phyloP scores from a whole-genome alignment of 2,113 vertebrate species.

The Zosterops pallidus region DNA sequence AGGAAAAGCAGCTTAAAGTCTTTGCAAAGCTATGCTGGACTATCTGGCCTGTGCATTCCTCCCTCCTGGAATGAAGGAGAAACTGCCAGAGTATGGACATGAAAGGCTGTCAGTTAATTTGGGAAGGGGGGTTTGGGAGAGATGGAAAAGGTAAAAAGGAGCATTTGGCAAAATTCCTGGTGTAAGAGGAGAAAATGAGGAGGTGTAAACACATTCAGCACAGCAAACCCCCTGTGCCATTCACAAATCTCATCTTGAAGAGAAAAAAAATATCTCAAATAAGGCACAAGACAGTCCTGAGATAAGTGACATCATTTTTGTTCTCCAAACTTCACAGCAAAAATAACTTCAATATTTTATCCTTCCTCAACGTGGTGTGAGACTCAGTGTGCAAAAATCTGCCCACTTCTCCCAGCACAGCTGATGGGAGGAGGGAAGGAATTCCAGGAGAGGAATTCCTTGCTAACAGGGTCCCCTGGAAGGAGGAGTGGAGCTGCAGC shows the following conservation, averaged over 20 bases:
- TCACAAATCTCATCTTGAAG: not conserved
- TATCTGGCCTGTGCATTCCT: conserved; percentile 35
- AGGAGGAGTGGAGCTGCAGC: not conserved
- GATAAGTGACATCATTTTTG: not conserved
- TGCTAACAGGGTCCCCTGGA: not conserved
- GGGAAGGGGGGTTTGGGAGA: not conserved
- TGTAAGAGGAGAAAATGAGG: not conserved
- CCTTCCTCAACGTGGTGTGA: not conserved
- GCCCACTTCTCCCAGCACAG: not conserved
- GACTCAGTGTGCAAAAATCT: not conserved
- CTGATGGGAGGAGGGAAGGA: not conserved
- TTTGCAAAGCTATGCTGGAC: not conserved
- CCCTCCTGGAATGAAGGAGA: conserved; percentile 6
- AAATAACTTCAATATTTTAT: not conserved
- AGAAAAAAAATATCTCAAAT: not conserved
- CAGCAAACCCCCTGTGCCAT: not conserved
- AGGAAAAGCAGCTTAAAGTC: conserved; percentile 24
- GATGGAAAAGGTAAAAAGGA: not conserved
- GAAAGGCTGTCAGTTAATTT: not conserved
- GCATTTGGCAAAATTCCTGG: not conserved
- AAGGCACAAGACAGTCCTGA: accelerated
- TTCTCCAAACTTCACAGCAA: not conserved
- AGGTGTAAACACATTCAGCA: not conserved
- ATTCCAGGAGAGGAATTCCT: not conserved
- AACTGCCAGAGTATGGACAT: not conserved